Base-by-base conservation (phyloP, 1,140 invertebrate genomes). In the Onthophagus taurus region DNA sequence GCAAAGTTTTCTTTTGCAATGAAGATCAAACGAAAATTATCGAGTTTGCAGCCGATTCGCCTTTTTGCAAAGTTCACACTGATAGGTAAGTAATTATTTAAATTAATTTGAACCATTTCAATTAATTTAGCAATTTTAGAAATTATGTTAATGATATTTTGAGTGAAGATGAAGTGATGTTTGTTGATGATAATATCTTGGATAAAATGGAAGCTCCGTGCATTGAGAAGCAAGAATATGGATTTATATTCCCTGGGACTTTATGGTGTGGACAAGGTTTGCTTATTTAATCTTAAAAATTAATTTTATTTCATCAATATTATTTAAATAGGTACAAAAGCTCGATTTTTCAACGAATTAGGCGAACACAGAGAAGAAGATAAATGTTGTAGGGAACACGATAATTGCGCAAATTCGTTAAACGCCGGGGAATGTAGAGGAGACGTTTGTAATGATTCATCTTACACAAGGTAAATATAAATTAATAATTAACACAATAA, bases 361-460 rank as follows among this genome's bases (percentile, higher is more conserved):
- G 83, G 83, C 0, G 55, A 64, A 3, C 75, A 81, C 54, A 44
- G 58, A 0, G 70, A 73, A 14, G 78, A 83, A 44, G 84, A 88
- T 58, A 63, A 65, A 1, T 89, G 84, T 49, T 87, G 85, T 56
- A 69, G 84, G 13, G 76, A 81, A 44, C 85, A 89, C 56, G 85
- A 89, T 61, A 70, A 77, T 51, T 89, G 85, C 48, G 74, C 76
- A 1, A 66, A 73, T 41, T 72, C 69, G 7, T 64, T 84, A 21
- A 57, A 54, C n/a, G 68, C 72, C 2, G 71, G 74, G 7, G 63
- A 78, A 41, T 82, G 80, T 48, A 69, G 71, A 26, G 68, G 76
- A 33, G 77, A 78, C 0, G 71, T 83, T 18, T 81, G 78, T 57
- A 85, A 85, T 51, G 71, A 70, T 19, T 78, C 78, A 2, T 72